These are phyloP conservation scores for Gisinianus flammeolus DNA, from an alignment of 2,888 invertebrate genomes.

Conservation along the genomic window DNA sequence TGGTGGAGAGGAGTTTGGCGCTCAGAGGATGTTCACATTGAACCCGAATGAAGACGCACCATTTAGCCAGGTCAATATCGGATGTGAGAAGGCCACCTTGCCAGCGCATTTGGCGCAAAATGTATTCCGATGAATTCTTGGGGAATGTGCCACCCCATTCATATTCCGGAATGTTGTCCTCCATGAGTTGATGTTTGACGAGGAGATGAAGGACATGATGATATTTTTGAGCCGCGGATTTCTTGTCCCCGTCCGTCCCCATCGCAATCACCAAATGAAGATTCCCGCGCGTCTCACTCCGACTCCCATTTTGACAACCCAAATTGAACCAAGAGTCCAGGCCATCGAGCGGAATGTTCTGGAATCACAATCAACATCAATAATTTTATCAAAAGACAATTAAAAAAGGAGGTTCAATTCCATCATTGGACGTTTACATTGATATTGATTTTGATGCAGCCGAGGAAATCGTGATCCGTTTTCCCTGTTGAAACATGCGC, in stretches of 20 bases:
- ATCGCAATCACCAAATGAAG: conserved; percentile 82
- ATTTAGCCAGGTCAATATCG: conserved; percentile 76
- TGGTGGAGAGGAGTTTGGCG: conserved; percentile 76
- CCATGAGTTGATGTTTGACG: conserved; percentile 79
- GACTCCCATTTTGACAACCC: conserved; percentile 74
- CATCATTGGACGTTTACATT: too few relatives aligned
- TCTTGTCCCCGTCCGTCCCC: conserved; percentile 83
- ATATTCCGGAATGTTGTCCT: conserved; percentile 74
- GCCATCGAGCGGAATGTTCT: conserved; percentile 91
- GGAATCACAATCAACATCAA: too few relatives aligned
- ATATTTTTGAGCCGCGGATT: conserved; percentile 84
- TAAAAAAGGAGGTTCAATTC: too few relatives aligned
- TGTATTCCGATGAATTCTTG: conserved; percentile 75
- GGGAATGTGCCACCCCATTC: conserved; percentile 89
- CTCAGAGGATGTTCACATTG: conserved; percentile 84
- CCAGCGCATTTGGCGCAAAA: conserved; percentile 90
- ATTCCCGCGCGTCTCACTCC: conserved; percentile 81
- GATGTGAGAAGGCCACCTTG: conserved; percentile 83
- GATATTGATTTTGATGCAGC: conserved; percentile 81
- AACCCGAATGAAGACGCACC: conserved; percentile 77
- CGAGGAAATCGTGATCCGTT: conserved; percentile 94
- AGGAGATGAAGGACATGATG: conserved; percentile 77
- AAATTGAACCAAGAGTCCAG: conserved; percentile 90
- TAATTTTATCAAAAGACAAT: too few relatives aligned
- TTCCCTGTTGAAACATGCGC: conserved; percentile 92